These are phyloP conservation scores for Heterohyrax brucei DNA, from an alignment of 2,797 vertebrate species.

Conservation along the genomic window DNA sequence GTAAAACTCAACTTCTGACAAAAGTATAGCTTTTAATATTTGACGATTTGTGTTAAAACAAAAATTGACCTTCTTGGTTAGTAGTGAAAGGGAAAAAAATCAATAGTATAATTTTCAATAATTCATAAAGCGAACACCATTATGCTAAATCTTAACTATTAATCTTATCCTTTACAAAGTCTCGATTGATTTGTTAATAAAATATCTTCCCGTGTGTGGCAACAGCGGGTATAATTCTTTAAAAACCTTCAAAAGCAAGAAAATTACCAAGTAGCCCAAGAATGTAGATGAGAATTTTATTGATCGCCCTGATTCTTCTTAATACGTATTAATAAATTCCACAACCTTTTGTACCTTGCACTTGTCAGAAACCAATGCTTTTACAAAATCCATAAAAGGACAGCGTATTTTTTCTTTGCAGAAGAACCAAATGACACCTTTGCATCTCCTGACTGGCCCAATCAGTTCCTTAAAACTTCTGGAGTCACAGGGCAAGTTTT, in stretches of 20 bases:
- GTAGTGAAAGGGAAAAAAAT: conserved; percentile 89
- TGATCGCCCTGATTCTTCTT: conserved; percentile 93
- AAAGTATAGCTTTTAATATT: conserved; percentile 90
- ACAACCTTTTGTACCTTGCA: conserved; percentile 92
- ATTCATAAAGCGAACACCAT: conserved; percentile 92
- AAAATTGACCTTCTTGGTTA: conserved; percentile 92
- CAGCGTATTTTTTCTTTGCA: conserved; percentile 86
- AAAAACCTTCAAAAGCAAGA: conserved; percentile 93
- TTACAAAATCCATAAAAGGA: conserved; percentile 90
- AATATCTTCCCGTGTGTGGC: conserved; percentile 92
- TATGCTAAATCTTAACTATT: conserved; percentile 93
- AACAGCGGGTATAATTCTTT: conserved; percentile 93
- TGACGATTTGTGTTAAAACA: conserved; percentile 93
- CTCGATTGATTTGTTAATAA: conserved; percentile 94
- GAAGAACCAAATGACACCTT: conserved; percentile 87
- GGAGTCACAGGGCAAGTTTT: conserved; percentile 67
- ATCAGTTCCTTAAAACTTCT: conserved; percentile 84
- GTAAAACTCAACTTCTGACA: conserved; percentile 89
- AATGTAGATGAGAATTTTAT: conserved; percentile 94
- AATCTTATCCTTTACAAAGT: conserved; percentile 94
- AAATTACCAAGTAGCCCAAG: conserved; percentile 93
- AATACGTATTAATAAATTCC: conserved; percentile 94
- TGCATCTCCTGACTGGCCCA: conserved; percentile 62
- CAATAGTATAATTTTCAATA: conserved; percentile 93
- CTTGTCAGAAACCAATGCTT: conserved; percentile 91